Percentiles rank a stretch among this genome's conserved stretches.
Conservation (phyloP, 2,888 invertebrate species). For the Erannis defoliaria region DNA sequence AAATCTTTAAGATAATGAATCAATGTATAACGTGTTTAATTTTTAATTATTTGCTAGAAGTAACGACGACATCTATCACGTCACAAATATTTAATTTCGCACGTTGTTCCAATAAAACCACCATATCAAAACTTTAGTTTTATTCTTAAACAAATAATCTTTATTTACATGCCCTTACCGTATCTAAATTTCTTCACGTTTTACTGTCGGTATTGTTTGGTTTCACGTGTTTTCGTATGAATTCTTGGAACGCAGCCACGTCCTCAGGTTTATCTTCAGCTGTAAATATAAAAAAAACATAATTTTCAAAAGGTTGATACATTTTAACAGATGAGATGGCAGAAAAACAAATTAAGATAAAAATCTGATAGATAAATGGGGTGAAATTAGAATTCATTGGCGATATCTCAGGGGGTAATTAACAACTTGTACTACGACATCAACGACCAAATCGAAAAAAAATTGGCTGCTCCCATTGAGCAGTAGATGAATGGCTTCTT, state of each 20-base stretch:
- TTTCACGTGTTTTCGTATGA: constrained; percentile 76
- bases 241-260: constrained; percentile 76
- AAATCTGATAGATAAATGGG: no score
- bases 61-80: background rate
- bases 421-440: no score
- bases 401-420: no score
- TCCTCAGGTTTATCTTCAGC: constrained; percentile 78
- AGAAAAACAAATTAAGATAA: no score
- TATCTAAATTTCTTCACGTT: constrained; percentile 49
- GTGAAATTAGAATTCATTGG: no score
- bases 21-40: no score
- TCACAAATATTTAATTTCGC: background rate
- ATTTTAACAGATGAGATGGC: background rate
- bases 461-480: no score
- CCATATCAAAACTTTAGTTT: constrained; percentile 27
- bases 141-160: constrained; percentile 45
- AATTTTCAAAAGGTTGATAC: background rate
- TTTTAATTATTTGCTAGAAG: background rate
- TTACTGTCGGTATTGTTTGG: constrained; percentile 62
- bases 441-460: no score
- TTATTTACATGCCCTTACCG: constrained; percentile 45
- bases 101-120: constrained; percentile 38
- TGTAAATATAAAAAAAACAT: background rate
- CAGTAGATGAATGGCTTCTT: no score
- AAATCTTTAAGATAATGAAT: no score